A percentile compares a stretch with the other conserved stretches of the same genome.
Conservation (phyloP, 2,113 vertebrate species). For the Bufo bufo region DNA sequence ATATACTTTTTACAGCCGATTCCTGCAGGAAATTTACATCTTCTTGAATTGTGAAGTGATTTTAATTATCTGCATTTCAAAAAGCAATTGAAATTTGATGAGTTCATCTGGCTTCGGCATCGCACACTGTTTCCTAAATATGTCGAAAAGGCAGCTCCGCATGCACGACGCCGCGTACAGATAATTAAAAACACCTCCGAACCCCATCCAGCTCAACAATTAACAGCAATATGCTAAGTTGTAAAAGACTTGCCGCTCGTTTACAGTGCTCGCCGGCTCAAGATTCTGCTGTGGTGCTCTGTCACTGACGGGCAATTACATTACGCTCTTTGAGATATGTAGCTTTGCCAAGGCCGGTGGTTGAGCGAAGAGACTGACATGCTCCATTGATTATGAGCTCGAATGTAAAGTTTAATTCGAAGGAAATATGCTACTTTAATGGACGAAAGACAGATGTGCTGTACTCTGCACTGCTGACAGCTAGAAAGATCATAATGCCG, state of each 20-base stretch:
- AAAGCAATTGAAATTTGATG: constrained; percentile 50
- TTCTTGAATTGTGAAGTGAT: constrained; percentile 46
- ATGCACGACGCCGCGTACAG: constrained; percentile 25
- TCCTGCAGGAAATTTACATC: constrained; percentile 43
- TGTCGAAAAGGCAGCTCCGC: constrained; percentile 41
- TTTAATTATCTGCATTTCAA: constrained; percentile 56
- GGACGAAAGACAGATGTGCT: constrained; percentile 50
- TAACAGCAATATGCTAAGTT: constrained; percentile 39
- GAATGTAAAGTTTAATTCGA: constrained; percentile 42
- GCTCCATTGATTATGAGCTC: constrained; percentile 45
- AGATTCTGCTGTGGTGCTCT: constrained; percentile 38
- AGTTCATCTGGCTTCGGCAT: constrained; percentile 50
- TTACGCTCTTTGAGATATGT: background rate
- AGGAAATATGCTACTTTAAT: constrained; percentile 40
- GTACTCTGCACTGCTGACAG: constrained; percentile 17
- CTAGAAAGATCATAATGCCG: background rate
- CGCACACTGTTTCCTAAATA: constrained; percentile 53
- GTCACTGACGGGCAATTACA: constrained; percentile 52
- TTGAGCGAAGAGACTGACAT: constrained; percentile 19
- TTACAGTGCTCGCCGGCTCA: constrained; percentile 23
- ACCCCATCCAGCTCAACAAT: constrained; percentile 38
- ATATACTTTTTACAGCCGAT: constrained; percentile 17
- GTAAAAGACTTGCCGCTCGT: constrained; percentile 38
- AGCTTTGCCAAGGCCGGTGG: constrained; percentile 23
- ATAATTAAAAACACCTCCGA: constrained; percentile 51